Evolutionary conservation across 2,797 vertebrate genomes (phyloP), one percentile per base, ranked within the genome.

Genomic region (Babyrousa celebensis): DNA sequence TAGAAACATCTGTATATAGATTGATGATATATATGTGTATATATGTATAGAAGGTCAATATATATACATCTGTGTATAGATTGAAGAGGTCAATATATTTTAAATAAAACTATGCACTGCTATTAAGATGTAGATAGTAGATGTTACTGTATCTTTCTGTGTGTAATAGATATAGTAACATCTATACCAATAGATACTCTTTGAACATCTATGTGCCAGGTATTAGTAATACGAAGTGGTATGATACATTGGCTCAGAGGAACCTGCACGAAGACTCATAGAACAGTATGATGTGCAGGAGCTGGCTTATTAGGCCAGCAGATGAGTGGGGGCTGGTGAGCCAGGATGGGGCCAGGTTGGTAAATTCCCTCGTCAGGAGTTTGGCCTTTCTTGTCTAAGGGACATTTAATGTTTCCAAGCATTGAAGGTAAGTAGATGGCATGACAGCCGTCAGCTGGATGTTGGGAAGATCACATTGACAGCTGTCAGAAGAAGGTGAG

Each of bases 51-150:
- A 60, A 48, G 29, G 75, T 52, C n/a, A 29, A 27, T 27, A n/a
- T 54, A 21, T 29, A 36, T 56, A 43, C 15, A 62, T 75, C 12
- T 48, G n/a, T 54, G 40, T 58, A 23, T 25, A 84, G 54, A 48
- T 74, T 68, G 12, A 72, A 88, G 36, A 83, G 52, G 54, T 27
- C 43, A 89, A n/a, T 89, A 29, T 32, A 82, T 88, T 95, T 85
- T 85, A 86, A 89, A 67, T 85, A 60, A 82, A n/a, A 48, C 9
- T 85, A 72, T 56, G 21, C 14, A 54, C 58, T 92, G 29, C 43
- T 89, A 1, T 71, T 16, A 65, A n/a, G 84, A 58, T 8, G 25
- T 25, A 56, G 21, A 32, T 77, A n/a, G 62, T 48, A 67, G 71
- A 29, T 85, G n/a, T 29, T 85, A 68, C 27, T 83, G 17, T 74